Percentiles rank a stretch among this genome's conserved stretches.
These are phyloP conservation scores for Spodoptera exigua DNA, from an alignment of 2,888 invertebrate species.

Conservation along the genomic window DNA sequence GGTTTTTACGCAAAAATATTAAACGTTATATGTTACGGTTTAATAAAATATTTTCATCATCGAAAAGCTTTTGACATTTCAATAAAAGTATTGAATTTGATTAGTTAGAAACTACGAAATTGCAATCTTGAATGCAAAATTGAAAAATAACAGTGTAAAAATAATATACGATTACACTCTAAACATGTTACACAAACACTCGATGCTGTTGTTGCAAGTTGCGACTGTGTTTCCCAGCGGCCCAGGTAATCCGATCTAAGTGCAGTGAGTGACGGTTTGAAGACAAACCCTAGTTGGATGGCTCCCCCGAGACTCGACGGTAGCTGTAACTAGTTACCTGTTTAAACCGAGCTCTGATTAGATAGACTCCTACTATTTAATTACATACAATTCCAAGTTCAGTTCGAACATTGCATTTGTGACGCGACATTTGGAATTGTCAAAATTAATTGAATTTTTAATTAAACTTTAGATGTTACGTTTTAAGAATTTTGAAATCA, in stretches of 20 bases:
- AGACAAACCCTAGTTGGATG: conserved; percentile 58
- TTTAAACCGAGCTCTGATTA: conserved; percentile 64
- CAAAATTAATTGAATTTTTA: conserved; percentile 5
- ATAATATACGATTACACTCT: too few relatives aligned
- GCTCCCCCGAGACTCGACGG: conserved; percentile 53
- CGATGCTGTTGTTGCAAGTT: conserved; percentile 25
- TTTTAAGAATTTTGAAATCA: too few relatives aligned
- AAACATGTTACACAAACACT: conserved; percentile 3
- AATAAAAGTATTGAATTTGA: too few relatives aligned
- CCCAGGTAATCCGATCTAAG: conserved; percentile 51
- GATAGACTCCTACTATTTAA: conserved; percentile 61
- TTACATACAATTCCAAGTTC: conserved; percentile 43
- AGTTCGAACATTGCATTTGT: conserved; percentile 32
- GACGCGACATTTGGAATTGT: conserved; percentile 10
- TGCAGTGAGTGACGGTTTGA: conserved; percentile 51
- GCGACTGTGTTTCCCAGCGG: conserved; percentile 21
- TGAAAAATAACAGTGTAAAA: too few relatives aligned
- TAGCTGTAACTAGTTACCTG: conserved; percentile 56
- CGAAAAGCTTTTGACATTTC: too few relatives aligned
- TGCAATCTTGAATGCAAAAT: too few relatives aligned
- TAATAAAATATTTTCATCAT: too few relatives aligned
- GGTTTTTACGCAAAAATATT: too few relatives aligned
- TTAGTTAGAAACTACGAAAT: too few relatives aligned
- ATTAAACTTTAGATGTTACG: too few relatives aligned
- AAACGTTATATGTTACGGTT: too few relatives aligned